phyloP scores from a whole-genome alignment of 2,113 vertebrate genomes.

The Callospermophilus lateralis region DNA sequence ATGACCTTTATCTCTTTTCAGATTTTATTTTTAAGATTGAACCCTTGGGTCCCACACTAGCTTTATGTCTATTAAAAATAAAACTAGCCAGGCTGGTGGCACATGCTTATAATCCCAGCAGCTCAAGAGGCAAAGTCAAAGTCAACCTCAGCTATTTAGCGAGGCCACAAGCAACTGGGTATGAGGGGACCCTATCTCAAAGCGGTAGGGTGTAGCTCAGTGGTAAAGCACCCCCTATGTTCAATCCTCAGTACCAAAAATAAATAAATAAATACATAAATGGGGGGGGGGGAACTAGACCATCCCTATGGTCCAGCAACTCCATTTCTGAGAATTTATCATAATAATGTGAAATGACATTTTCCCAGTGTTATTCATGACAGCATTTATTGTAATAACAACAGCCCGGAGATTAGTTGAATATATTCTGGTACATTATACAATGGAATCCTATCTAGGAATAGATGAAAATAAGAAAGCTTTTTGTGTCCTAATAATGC shows the following conservation, averaged over 20 bases:
- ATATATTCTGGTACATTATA: not conserved
- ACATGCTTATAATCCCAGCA: too few relatives aligned
- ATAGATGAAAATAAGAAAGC: constrained; percentile 11
- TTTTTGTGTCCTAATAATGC: constrained; percentile 50
- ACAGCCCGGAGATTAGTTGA: constrained; percentile 20
- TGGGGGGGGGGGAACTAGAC: not conserved
- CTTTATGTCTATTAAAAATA: constrained; percentile 59
- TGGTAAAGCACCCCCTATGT: too few relatives aligned
- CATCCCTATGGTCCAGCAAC: constrained; percentile 13
- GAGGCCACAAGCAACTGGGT: too few relatives aligned
- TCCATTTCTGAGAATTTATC: constrained; percentile 56
- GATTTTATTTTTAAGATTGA: constrained; percentile 1
- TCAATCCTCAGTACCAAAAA: too few relatives aligned
- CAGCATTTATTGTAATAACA: constrained; percentile 55
- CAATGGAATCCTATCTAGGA: constrained; percentile 23
- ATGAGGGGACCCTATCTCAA: too few relatives aligned
- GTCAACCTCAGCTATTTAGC: too few relatives aligned
- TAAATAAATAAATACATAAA: too few relatives aligned
- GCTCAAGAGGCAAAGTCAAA: too few relatives aligned
- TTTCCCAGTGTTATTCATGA: constrained; percentile 38
- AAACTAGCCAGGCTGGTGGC: not conserved
- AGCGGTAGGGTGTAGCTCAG: too few relatives aligned
- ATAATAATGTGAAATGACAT: constrained; percentile 45
- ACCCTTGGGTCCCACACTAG: not conserved
- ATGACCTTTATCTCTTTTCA: constrained; percentile 30